These are phyloP conservation scores for Drosophila cognata DNA, from an alignment of 2,888 invertebrate genomes.

Conservation along the genomic window DNA sequence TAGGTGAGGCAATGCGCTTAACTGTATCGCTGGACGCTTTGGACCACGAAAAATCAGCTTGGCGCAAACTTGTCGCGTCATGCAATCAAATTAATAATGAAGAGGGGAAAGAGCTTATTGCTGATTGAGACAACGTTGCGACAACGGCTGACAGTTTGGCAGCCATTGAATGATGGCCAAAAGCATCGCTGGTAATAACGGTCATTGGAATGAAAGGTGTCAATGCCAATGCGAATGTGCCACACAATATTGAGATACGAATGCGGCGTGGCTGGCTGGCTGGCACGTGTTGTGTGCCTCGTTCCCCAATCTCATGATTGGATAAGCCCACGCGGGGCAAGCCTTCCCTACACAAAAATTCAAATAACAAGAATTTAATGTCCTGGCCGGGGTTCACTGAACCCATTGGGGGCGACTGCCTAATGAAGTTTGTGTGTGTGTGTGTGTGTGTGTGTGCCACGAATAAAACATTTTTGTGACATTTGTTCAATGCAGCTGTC, in stretches of 20 bases:
- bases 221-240: constrained; percentile 14
- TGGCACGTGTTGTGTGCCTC: constrained; percentile 21
- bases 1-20: constrained; percentile 27
- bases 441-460: constrained; percentile 17
- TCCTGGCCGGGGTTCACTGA: constrained; percentile 34
- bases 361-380: constrained; percentile 24
- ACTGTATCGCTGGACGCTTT: constrained; percentile 14
- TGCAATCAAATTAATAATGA: constrained; percentile 58
- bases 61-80: constrained; percentile 52
- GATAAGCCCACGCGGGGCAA: constrained; percentile 10
- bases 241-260: constrained; percentile 15
- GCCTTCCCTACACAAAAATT: not conserved
- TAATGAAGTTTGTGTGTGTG: constrained; percentile 16
- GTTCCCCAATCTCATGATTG: constrained; percentile 15
- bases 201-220: constrained; percentile 26
- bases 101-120: constrained; percentile 14
- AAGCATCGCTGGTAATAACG: constrained; percentile 20
- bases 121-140: constrained; percentile 10
- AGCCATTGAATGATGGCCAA: constrained; percentile 7
- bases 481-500: constrained; percentile 16
- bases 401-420: constrained; percentile 6
- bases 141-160: constrained; percentile 7
- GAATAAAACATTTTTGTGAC: constrained; percentile 26
- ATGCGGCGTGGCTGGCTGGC: not conserved
- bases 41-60: constrained; percentile 3